Evolutionary conservation across 1,140 invertebrate species (phyloP), one percentile per base, ranked within the genome.

Genomic region (Scaptomyza montana): DNA sequence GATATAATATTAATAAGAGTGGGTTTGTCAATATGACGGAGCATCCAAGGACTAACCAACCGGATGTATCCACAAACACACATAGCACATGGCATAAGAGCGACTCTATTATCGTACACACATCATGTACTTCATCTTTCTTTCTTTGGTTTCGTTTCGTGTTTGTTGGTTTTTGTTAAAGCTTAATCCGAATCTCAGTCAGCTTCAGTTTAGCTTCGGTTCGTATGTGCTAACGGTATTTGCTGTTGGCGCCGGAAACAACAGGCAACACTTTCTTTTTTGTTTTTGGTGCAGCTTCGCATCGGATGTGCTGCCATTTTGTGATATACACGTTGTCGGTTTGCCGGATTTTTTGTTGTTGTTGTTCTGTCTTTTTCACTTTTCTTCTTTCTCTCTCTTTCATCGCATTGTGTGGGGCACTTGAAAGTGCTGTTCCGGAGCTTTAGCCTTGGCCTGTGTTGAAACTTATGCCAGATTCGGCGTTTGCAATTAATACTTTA

Each of bases 1-100:
- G 57, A 76, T 87, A 65, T 74, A 87, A 87, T 87, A 87, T 89
- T 87, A 89, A 87, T 87, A 87, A 89, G 78, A 64, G 64, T 62
- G 78, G 39, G 55, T 54, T 72, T 89, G 84, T 78, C 84, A 86
- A 86, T 86, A 78, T 87, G 74, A 70, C 66, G 59, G 65, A 62
- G 76, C 80, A 63, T 56, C 68, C 78, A 74, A 73, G 70, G 67
- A 68, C 51, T 64, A 43, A n/a, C 57, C 49, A 78, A 75, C 62
- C 84, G 84, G 82, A 86, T 78, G 78, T 71, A 60, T n/a, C 61
- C 30, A 65, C 66, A 77, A 63, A 63, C 43, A 19, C 21, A 41
- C 30, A 33, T 16, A 16, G 21, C 33, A 36, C 33, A 36, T 9
- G 9, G 30, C 30, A 5, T 33, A 1, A 33, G 30, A 7, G 7